These are phyloP conservation scores for Halotydeus destructor DNA, from an alignment of 1,140 invertebrate genomes.

Conservation along the genomic window DNA sequence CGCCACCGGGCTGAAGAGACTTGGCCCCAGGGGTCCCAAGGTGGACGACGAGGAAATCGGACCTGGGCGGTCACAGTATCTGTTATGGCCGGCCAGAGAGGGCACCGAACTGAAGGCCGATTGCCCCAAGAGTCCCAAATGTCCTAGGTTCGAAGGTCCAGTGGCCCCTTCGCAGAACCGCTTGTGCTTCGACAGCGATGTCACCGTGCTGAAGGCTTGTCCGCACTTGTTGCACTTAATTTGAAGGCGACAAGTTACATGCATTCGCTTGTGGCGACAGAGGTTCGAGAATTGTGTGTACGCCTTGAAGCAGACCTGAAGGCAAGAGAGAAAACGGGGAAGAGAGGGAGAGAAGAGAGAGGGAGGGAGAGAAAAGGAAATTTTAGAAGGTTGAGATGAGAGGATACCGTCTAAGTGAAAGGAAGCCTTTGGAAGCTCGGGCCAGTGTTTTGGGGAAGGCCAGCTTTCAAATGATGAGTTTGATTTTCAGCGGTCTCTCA, in stretches of 20 bases:
- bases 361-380: too few relatives aligned
- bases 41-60: not conserved
- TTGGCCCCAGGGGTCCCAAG: too few relatives aligned
- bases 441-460: too few relatives aligned
- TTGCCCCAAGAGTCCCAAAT: not conserved
- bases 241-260: conserved; percentile 57
- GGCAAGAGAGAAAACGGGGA: too few relatives aligned
- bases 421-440: too few relatives aligned
- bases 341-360: too few relatives aligned
- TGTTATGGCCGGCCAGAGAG: not conserved
- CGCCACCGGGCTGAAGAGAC: too few relatives aligned
- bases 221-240: conserved; percentile 80
- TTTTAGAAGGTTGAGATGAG: too few relatives aligned
- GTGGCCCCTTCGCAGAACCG: conserved; percentile 25
- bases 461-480: too few relatives aligned
- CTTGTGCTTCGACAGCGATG: conserved; percentile 39
- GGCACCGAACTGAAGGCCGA: not conserved
- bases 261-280: conserved; percentile 97
- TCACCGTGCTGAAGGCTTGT: conserved; percentile 68
- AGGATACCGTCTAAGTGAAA: too few relatives aligned
- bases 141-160: conserved; percentile 5
- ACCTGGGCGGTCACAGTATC: not conserved
- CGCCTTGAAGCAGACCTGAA: conserved; percentile 48
- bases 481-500: too few relatives aligned
- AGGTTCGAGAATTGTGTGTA: conserved; percentile 99